Conservation (phyloP, 2,113 vertebrate species). For the Cricetomys ansorgei region DNA sequence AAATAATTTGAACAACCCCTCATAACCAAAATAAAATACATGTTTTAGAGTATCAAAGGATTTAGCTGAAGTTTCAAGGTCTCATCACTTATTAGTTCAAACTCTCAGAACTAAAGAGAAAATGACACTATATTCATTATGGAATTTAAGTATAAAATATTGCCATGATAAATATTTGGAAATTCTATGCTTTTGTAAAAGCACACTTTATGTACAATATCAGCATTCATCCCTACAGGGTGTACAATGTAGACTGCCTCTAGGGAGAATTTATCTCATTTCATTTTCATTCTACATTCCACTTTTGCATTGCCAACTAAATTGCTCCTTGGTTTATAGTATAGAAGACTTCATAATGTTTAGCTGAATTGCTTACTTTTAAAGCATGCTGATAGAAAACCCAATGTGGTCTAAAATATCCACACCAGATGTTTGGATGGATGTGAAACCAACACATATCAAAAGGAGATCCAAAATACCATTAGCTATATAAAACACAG, state of each 20-base stretch:
- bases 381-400: conserved; percentile 79
- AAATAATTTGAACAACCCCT: conserved; percentile 76
- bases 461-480: conserved; percentile 69
- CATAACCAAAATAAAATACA: conserved; percentile 57
- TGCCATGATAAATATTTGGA: conserved; percentile 88
- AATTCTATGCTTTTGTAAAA: conserved; percentile 84
- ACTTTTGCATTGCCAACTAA: conserved; percentile 84
- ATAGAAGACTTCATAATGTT: conserved; percentile 81
- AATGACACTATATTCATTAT: conserved; percentile 84
- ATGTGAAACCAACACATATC: conserved; percentile 66
- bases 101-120: conserved; percentile 84
- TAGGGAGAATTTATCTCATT: conserved; percentile 85
- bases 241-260: conserved; percentile 80
- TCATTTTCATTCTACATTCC: conserved; percentile 84
- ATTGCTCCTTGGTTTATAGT: conserved; percentile 86
- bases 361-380: conserved; percentile 80
- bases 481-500: conserved; percentile 59
- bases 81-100: conserved; percentile 76
- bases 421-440: conserved; percentile 74
- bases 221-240: conserved; percentile 84
- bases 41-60: conserved; percentile 68
- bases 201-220: conserved; percentile 83
- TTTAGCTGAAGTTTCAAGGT: conserved; percentile 75
- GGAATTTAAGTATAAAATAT: conserved; percentile 83
- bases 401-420: conserved; percentile 69